phyloP scores from a whole-genome alignment of 2,888 invertebrate genomes.

The Lydus trimaculatus region DNA sequence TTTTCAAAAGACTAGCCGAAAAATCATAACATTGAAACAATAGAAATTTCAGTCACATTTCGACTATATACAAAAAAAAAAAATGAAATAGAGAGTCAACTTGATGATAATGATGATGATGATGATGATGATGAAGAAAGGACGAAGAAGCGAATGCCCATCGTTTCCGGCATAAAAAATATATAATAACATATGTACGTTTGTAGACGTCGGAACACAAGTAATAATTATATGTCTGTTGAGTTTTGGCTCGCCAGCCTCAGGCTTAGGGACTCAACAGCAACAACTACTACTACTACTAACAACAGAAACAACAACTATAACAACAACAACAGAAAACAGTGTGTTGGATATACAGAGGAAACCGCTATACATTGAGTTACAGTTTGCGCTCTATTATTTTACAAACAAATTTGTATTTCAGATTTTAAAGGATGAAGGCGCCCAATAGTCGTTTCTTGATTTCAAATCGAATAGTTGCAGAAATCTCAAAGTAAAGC shows the following conservation, averaged over 20 bases:
- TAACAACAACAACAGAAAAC: constrained; percentile 12
- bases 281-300: constrained; percentile 2
- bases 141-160: constrained; percentile 45
- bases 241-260: constrained; percentile 50
- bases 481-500: neutral
- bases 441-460: constrained; percentile 21
- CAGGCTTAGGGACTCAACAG: constrained; percentile 38
- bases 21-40: constrained; percentile 25
- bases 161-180: constrained; percentile 61
- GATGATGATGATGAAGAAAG: constrained; percentile 9
- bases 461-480: constrained; percentile 11
- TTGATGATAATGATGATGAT: constrained; percentile 8
- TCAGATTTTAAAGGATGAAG: constrained; percentile 30
- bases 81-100: neutral
- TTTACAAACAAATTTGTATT: constrained; percentile 54
- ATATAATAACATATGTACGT: constrained; percentile 59
- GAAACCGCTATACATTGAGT: constrained; percentile 18
- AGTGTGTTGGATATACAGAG: neutral
- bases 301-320: constrained; percentile 11
- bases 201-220: constrained; percentile 51
- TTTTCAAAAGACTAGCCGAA: constrained; percentile 13
- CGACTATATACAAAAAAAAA: neutral
- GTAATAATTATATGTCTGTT: constrained; percentile 57
- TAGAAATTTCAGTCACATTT: constrained; percentile 34
- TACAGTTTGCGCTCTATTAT: constrained; percentile 55